A percentile compares a stretch with the other conserved stretches of the same genome.
phyloP scores from a whole-genome alignment of 2,113 vertebrate species.

The Anthoscopus minutus region DNA sequence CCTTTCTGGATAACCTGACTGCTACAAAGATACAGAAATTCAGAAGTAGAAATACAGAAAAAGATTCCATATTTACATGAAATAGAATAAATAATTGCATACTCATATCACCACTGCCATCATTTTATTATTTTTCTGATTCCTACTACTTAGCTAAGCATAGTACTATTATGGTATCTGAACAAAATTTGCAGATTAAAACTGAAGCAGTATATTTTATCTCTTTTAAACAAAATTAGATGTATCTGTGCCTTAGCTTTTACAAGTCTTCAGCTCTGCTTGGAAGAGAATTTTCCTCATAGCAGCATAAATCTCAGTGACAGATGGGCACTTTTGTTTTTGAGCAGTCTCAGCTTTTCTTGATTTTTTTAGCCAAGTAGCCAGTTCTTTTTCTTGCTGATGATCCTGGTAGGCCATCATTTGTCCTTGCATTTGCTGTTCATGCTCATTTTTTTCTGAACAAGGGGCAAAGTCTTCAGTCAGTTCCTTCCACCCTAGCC shows the following conservation, averaged over 20 bases:
- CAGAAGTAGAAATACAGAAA: not conserved
- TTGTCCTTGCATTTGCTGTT: not conserved
- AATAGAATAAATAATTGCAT: not conserved
- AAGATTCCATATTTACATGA: not conserved
- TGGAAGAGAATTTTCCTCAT: not conserved
- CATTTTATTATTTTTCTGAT: not conserved
- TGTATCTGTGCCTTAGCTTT: not conserved
- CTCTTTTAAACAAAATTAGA: not conserved
- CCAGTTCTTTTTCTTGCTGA: not conserved
- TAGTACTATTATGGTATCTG: not conserved
- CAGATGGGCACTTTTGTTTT: not conserved
- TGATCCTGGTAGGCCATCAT: not conserved
- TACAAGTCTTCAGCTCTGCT: not conserved
- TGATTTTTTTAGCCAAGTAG: not conserved
- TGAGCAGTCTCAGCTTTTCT: not conserved
- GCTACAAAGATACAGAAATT: not conserved
- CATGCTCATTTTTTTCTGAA: not conserved
- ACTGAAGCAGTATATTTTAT: not conserved
- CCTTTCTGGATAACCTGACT: not conserved
- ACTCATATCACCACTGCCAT: rapidly evolving
- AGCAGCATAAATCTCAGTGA: not conserved
- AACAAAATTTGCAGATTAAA: not conserved
- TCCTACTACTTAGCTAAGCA: not conserved
- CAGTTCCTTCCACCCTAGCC: not conserved
- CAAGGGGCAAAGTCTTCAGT: not conserved